Percentiles rank a stretch among this genome's conserved stretches.
These are phyloP conservation scores for Papilio gigon DNA, from an alignment of 2,888 invertebrate species.

Conservation along the genomic window DNA sequence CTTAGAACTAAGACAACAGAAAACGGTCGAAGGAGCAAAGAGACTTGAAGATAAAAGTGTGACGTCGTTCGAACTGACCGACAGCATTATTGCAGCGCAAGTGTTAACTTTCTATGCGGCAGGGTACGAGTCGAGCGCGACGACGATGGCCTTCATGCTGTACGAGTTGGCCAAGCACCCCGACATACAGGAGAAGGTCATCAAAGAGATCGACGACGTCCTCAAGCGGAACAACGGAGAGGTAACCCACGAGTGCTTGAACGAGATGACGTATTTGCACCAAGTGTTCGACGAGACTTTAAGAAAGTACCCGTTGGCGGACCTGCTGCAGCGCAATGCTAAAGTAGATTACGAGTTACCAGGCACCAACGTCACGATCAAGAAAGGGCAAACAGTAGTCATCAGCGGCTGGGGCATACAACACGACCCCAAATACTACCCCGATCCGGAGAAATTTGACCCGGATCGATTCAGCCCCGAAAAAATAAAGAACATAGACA, in stretches of 20 bases:
- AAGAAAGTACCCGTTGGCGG: background rate
- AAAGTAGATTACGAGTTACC: background rate
- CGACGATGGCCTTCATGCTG: background rate
- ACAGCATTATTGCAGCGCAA: background rate
- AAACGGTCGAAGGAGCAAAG: background rate
- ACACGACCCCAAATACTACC: background rate
- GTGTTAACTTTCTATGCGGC: conserved; percentile 6
- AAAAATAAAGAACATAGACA: background rate
- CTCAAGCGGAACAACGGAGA: background rate
- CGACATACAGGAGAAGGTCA: background rate
- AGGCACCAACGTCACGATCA: background rate
- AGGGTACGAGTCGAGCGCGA: background rate
- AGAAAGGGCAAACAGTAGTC: background rate
- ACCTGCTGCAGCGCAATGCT: background rate
- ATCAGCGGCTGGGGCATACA: background rate
- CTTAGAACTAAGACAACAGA: conserved; percentile 12
- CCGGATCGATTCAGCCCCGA: background rate
- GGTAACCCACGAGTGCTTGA: background rate
- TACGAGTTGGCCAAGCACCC: background rate
- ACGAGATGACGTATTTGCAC: background rate
- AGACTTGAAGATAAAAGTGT: background rate
- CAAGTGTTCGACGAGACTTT: background rate
- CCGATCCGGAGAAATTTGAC: background rate
- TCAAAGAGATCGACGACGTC: background rate
- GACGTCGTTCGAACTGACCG: background rate